Evolutionary conservation across 2,888 invertebrate genomes (phyloP).

Genomic region (Drosophila neutralis): DNA sequence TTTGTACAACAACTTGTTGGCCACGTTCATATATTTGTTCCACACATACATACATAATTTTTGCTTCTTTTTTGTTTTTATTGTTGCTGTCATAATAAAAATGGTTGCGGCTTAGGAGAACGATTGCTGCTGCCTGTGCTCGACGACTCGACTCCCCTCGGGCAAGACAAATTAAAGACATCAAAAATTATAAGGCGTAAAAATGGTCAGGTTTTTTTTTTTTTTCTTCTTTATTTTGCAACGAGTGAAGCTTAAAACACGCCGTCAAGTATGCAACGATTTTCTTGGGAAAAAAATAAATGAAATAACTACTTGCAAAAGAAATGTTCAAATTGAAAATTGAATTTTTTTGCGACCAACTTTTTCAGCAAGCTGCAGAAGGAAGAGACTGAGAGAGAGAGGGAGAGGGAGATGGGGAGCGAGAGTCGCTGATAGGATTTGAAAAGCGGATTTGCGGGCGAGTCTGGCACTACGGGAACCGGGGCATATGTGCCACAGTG

Average conservation of each 20-base stretch:
- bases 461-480: constrained; percentile 61
- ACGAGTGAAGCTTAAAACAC: constrained; percentile 38
- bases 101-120: constrained; percentile 69
- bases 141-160: constrained; percentile 24
- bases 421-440: constrained; percentile 71
- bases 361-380: constrained; percentile 33
- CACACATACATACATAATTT: constrained; percentile 19
- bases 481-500: constrained; percentile 64
- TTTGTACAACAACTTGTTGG: constrained; percentile 75
- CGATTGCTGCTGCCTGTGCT: constrained; percentile 22
- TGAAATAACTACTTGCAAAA: constrained; percentile 56
- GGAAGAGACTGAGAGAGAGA: neutral
- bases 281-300: constrained; percentile 11
- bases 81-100: constrained; percentile 80
- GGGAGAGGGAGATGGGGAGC: neutral
- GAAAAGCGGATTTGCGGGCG: constrained; percentile 73
- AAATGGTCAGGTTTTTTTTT: constrained; percentile 59
- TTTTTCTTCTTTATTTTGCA: constrained; percentile 1
- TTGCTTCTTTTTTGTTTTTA: constrained; percentile 43
- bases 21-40: constrained; percentile 25
- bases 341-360: constrained; percentile 66
- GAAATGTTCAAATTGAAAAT: constrained; percentile 77
- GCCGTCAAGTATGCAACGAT: constrained; percentile 56
- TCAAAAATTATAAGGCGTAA: constrained; percentile 81
- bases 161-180: constrained; percentile 79